phyloP scores from a whole-genome alignment of 2,113 vertebrate species.

The Paralichthys olivaceus region DNA sequence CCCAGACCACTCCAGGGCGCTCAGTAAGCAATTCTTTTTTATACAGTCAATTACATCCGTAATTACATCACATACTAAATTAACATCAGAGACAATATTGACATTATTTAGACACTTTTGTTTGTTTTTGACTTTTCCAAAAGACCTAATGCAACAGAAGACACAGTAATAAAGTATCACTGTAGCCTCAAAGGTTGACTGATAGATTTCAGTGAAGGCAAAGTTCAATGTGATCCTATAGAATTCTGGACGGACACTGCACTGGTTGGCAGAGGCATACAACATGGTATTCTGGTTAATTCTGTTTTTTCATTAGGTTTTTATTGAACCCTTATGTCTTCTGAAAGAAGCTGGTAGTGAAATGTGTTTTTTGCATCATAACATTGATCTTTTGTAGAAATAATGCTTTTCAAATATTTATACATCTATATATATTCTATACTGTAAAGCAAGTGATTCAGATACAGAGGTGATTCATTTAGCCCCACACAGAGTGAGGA shows the following conservation, averaged over 20 bases:
- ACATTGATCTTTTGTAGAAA: neutral
- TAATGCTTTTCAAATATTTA: neutral
- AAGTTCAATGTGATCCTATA: too few species aligned
- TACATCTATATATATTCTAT: too few species aligned
- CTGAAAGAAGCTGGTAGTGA: too few species aligned
- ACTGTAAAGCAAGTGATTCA: neutral
- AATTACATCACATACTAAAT: neutral
- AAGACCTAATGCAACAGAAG: neutral
- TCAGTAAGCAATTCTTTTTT: slow-evolving; percentile 85
- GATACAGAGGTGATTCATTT: neutral
- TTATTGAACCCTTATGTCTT: neutral
- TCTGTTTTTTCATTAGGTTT: neutral
- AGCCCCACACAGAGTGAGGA: neutral
- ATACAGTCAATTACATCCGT: neutral
- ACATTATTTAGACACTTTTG: neutral
- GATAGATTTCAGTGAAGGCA: neutral
- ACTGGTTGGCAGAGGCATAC: too few species aligned
- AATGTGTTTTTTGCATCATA: too few species aligned
- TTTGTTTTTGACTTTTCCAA: neutral
- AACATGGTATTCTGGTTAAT: too few species aligned
- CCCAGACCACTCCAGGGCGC: slow-evolving; percentile 97
- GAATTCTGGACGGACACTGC: too few species aligned
- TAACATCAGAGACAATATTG: neutral
- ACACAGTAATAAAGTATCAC: neutral
- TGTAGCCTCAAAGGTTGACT: neutral